Base-by-base conservation (phyloP, 2,113 vertebrate genomes). In the Hepsetus odoe region DNA sequence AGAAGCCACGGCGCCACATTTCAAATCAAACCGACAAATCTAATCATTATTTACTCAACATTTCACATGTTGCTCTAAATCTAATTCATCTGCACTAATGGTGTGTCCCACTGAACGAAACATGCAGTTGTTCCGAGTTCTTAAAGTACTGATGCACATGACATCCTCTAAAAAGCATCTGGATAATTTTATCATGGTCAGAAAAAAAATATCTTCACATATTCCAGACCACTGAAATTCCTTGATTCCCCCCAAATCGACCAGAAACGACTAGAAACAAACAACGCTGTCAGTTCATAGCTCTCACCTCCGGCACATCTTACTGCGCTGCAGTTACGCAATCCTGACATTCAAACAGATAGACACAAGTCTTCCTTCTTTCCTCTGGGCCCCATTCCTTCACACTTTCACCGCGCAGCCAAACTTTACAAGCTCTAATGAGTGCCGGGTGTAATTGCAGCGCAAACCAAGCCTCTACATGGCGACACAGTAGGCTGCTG, bases 401-500 rank as follows among this genome's bases (percentile, higher is more conserved):
- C 30, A 30, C 40, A 70, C 67, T 28, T 44, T 64, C 22, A 12
- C 32, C 35, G n/a, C 56, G 20, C n/a, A 59, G 42, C 16, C 42
- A 38, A 62, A 72, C 18, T 40, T 78, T 62, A 38, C 62, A 71
- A 71, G 76, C 76, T 64, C 55, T 12, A 62, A 61, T 42, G 70
- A 71, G 67, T 4, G 12, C 35, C 53, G 55, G 67, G 56, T 62
- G 76, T 64, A 71, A 71, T 78, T 72, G 46, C 49, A 51, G 66
- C 22, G 30, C 40, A 51, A 78, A 51, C 56, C 12, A 71, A 62
- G 28, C 16, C 76, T 38, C 38, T 24, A 49, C 9, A 40, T n/a
- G 28, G 76, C 71, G 76, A 78, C 66, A 78, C 67, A 64, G 76
- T 53, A 71, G 67, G 72, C 56, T 8, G 76, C 67, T 72, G 64